Percentiles rank a stretch among this genome's conserved stretches.
phyloP scores from a whole-genome alignment of 1,140 invertebrate genomes.

The Scylla paramamosain region DNA sequence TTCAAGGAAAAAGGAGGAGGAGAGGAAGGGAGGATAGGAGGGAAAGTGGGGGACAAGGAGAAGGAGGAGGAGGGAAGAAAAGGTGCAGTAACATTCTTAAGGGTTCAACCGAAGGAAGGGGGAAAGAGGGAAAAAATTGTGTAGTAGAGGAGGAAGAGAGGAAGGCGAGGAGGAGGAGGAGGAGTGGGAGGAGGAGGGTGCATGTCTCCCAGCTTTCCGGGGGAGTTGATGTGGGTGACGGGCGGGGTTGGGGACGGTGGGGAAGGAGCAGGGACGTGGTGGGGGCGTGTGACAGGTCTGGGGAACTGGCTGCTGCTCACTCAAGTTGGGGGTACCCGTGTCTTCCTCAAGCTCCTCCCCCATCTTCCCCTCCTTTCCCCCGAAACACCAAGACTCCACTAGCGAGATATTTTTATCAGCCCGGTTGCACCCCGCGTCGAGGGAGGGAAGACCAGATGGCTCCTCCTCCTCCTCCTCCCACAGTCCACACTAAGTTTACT shows the following conservation, averaged over 20 bases:
- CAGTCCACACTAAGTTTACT: background rate
- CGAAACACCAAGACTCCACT: background rate
- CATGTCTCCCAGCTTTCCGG: background rate
- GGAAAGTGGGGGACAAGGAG: background rate
- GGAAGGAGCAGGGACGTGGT: background rate
- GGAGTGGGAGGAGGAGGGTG: background rate
- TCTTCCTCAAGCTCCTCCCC: background rate
- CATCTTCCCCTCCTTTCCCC: background rate
- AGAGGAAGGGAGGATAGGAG: background rate
- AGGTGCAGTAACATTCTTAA: background rate
- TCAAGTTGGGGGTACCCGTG: background rate
- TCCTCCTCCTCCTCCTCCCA: background rate
- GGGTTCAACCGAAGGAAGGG: background rate
- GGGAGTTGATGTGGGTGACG: conserved; percentile 11
- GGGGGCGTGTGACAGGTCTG: conserved; percentile 39
- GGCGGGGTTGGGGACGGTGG: background rate
- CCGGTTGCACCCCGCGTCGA: background rate
- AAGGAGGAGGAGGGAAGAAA: background rate
- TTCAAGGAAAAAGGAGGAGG: too few relatives aligned
- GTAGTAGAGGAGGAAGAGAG: too few relatives aligned
- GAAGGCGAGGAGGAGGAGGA: conserved; percentile 30
- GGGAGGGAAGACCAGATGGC: conserved; percentile 9
- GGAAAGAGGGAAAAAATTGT: too few relatives aligned
- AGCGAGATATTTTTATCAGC: background rate
- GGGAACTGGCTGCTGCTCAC: conserved; percentile 37